phyloP scores from a whole-genome alignment of 2,797 vertebrate genomes.

The Linurgus olivaceus region DNA sequence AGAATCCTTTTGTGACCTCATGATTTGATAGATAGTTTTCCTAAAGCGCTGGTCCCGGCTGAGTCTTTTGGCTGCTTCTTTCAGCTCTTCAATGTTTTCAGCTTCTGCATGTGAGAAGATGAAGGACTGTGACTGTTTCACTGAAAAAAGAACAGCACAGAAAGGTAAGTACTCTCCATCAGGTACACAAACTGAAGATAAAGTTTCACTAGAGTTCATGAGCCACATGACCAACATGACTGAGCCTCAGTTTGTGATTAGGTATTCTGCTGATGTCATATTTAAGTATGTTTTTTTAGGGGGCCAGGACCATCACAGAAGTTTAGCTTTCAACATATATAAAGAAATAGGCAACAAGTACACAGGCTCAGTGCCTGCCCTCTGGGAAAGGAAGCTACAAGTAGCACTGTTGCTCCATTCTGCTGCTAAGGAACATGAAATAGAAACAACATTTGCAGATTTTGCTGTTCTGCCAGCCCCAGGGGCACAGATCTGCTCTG shows the following conservation, averaged over 20 bases:
- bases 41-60: constrained; percentile 89
- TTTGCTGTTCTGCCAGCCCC: not conserved
- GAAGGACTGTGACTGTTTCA: constrained; percentile 92
- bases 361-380: not conserved
- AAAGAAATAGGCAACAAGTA: not conserved
- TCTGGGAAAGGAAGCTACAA: not conserved
- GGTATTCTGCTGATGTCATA: not conserved
- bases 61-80: constrained; percentile 83
- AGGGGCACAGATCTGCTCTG: not conserved
- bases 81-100: constrained; percentile 84
- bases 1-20: constrained; percentile 73
- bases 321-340: not conserved
- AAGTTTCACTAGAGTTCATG: not conserved
- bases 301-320: not conserved
- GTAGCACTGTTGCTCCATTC: not conserved
- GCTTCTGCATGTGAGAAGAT: constrained; percentile 75
- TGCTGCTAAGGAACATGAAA: not conserved
- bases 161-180: not conserved
- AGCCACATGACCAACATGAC: not conserved
- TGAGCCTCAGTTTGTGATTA: not conserved
- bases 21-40: constrained; percentile 86
- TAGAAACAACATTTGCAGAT: not conserved
- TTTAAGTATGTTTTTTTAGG: not conserved
- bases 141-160: constrained; percentile 72
- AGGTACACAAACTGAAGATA: not conserved